Evolutionary conservation across 2,797 vertebrate species (phyloP), one percentile per base, ranked within the genome.

Genomic region (Gallinago stenura): DNA sequence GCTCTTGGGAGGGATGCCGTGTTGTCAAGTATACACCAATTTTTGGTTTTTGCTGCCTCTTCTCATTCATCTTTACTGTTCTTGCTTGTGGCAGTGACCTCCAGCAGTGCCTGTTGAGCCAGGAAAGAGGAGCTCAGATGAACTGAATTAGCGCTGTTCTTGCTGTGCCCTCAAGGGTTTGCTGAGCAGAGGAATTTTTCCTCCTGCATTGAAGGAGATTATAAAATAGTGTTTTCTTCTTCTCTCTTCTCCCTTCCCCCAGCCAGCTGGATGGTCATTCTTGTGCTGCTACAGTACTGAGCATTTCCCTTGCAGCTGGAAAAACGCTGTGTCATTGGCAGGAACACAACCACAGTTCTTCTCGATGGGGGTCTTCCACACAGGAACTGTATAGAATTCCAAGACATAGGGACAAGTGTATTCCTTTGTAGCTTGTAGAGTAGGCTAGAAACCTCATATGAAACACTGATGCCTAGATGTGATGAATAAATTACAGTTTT

Each of bases 281-380:
- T 75, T 50, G 37, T 86, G 77, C 89, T 80, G 60, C 83, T 68
- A 15, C 62, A 77, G 83, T 54, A 43, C 54, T 4, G 20, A 65
- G 70, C 61, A 0, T 90, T 95, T 91, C 83, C 62, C 46, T 81
- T 1, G 25, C 91, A 96, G 91, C 93, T 95, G 96, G 88, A 43
- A 66, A 96, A 97, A 37, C 26, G 96, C 96, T 90, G 90, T 83
- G 95, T 97, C 96, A 97, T 2, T 84, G 77, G 70, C 77, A 93
- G 70, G 61, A 87, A 79, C 56, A 84, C 56, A 54, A 8, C 62
- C 85, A 50, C 43, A 3, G 15, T 68, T 89, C 31, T 94, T 91
- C 70, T 84, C 0, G 0, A 7, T 0, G 1, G 11, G 26, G 9
- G 25, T 93, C 56, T 93, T 56, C 43, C 41, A 35, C 73, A 28